These are phyloP conservation scores for Centropus unirufus DNA, from an alignment of 2,113 vertebrate species.

Conservation along the genomic window DNA sequence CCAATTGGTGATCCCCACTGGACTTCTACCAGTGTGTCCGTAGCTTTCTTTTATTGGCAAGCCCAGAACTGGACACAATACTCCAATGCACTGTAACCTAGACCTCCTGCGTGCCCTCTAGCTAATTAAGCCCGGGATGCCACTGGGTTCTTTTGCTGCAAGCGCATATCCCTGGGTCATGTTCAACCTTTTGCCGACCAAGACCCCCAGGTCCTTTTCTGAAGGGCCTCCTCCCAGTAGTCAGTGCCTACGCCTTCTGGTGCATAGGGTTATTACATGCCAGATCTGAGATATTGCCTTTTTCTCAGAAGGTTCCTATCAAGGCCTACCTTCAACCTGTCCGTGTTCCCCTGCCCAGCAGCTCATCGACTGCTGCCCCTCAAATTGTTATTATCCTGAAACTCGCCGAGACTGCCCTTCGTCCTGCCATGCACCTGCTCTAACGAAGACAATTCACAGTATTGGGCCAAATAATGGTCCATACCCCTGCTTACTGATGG, in stretches of 20 bases:
- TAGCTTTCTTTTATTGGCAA: not conserved
- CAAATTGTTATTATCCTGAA: not conserved
- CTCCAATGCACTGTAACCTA: not conserved
- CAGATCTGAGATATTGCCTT: not conserved
- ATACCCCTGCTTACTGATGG: not conserved
- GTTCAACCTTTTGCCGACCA: not conserved
- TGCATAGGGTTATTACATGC: not conserved
- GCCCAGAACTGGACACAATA: no score
- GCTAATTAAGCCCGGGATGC: not conserved
- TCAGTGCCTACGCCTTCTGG: not conserved
- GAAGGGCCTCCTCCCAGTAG: not conserved
- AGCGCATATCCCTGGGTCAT: not conserved
- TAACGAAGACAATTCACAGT: not conserved
- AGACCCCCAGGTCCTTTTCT: not conserved
- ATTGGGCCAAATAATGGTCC: no score
- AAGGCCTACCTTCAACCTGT: not conserved
- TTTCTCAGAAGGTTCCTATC: not conserved
- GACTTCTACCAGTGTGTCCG: not conserved
- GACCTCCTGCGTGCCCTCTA: not conserved
- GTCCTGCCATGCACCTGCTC: not conserved
- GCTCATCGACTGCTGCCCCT: not conserved
- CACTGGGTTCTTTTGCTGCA: not conserved
- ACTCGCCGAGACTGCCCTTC: not conserved
- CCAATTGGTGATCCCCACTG: not conserved
- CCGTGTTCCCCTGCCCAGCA: not conserved